Conservation (phyloP, 2,888 invertebrate species). For the Polydrusus cervinus region DNA sequence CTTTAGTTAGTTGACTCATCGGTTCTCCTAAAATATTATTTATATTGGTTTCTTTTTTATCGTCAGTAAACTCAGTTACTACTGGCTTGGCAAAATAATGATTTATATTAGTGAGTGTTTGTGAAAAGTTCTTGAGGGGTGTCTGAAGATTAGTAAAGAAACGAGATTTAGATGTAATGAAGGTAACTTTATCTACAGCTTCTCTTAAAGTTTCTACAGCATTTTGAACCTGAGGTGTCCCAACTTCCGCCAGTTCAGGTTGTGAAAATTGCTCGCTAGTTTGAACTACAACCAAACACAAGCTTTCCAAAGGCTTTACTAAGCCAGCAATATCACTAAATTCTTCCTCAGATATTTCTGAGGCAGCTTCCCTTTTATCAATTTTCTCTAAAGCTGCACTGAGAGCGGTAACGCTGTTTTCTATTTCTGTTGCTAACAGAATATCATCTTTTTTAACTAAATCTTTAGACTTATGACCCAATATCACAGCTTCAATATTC, state of each 20-base stretch:
- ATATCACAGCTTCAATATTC: slow-evolving; percentile 47
- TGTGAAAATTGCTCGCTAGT: slow-evolving; percentile 28
- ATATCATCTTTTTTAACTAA: slow-evolving; percentile 20
- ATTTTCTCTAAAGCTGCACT: slow-evolving; percentile 37
- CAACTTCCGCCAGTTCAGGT: slow-evolving; percentile 29
- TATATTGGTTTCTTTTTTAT: slow-evolving; percentile 40
- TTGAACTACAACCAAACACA: slow-evolving; percentile 56
- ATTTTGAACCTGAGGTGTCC: slow-evolving; percentile 21
- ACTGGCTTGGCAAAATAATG: slow-evolving; percentile 32
- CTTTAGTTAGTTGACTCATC: slow-evolving; percentile 36
- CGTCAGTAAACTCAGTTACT: slow-evolving; percentile 26
- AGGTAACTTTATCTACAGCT: slow-evolving; percentile 19
- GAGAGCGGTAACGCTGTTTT: slow-evolving; percentile 20
- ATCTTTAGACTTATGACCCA: slow-evolving; percentile 29
- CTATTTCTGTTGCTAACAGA: slow-evolving; percentile 20
- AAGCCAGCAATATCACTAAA: slow-evolving; percentile 8
- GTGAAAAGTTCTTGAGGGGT: slow-evolving; percentile 45
- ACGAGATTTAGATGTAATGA: neutral
- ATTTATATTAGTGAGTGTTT: slow-evolving; percentile 27
- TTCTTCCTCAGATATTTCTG: slow-evolving; percentile 31
- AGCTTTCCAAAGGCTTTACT: slow-evolving; percentile 50
- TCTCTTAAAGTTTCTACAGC: slow-evolving; percentile 32
- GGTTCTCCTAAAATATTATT: slow-evolving; percentile 25
- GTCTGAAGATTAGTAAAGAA: slow-evolving; percentile 13
- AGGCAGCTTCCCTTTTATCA: slow-evolving; percentile 20